These are phyloP conservation scores for Ichneumoninae sp. DNA, from an alignment of 2,888 invertebrate genomes.

Conservation along the genomic window DNA sequence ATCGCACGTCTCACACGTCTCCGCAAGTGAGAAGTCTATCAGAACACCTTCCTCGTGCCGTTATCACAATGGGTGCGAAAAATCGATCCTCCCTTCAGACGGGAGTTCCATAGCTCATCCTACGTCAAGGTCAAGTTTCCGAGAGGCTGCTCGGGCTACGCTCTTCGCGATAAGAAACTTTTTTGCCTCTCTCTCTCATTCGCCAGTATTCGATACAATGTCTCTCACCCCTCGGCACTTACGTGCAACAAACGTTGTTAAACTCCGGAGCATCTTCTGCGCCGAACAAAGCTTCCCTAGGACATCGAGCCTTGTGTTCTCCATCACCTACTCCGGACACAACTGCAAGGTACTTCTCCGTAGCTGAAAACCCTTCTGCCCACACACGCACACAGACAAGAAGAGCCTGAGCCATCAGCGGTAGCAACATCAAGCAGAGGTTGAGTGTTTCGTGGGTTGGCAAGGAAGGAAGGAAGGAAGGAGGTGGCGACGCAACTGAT, in stretches of 20 bases:
- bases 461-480: conserved; percentile 70
- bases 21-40: not conserved
- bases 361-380: not conserved
- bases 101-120: conserved; percentile 37
- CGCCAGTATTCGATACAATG: not conserved
- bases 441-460: conserved; percentile 72
- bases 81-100: conserved; percentile 48
- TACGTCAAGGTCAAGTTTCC: conserved; percentile 47
- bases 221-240: not conserved
- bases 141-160: conserved; percentile 15
- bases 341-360: not conserved
- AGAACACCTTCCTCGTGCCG: not conserved
- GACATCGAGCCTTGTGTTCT: not conserved
- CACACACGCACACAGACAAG: not conserved
- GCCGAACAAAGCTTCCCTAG: not conserved
- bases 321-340: not conserved
- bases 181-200: not conserved
- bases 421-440: conserved; percentile 57
- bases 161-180: conserved; percentile 43
- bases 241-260: conserved; percentile 9
- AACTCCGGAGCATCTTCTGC: not conserved
- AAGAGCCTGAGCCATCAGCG: conserved; percentile 8
- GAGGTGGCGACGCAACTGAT: conserved; percentile 81
- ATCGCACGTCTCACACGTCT: too few relatives aligned
- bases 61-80: not conserved